Evolutionary conservation across 2,888 invertebrate genomes (phyloP), one percentile per base, ranked within the genome.

Genomic region (Patella caerulea): DNA sequence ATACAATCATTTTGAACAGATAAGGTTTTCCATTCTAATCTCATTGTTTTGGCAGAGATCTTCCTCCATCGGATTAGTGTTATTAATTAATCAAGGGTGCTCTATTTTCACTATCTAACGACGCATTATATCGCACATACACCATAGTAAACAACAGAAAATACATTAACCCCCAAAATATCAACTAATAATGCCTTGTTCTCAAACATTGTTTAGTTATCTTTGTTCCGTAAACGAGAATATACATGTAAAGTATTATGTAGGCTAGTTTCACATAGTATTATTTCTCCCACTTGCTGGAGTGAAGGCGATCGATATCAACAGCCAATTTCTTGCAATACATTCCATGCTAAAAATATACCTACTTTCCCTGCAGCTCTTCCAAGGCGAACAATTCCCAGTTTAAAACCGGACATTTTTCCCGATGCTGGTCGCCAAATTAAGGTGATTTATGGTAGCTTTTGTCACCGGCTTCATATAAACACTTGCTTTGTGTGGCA

Each of bases 281-380:
- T 45, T 45, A 45, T 45, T 45, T 45, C 45, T 45, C 45, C 45
- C 45, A 45, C 45, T 45, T 45, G 45, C 45, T 45, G 45, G 45
- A 69, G 29, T 19, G 24, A 52, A 71, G 71, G 53, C 71, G 56
- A 71, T 71, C 71, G 17, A 24, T 14, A 54, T 55, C 19, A 53
- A 56, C 65, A 24, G 53, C 29, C 65, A 69, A 69, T 75, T 19
- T 53, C 45, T 19, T n/a, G 17, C n/a, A 55, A 72, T 76, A 59
- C 54, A 53, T 24, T 56, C 65, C 56, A 78, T n/a, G 52, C 52
- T 19, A 14, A 34, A 15, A 17, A 45, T 12, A 24, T 72, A 74
- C 86, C 88, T 82, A 92, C 92, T 90, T 92, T 92, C 84, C 92
- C 92, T 56, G 92, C 92, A 4, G 92, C 92, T 78, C 92, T 88